phyloP scores from a whole-genome alignment of 2,113 vertebrate genomes.

The Panurus biarmicus region DNA sequence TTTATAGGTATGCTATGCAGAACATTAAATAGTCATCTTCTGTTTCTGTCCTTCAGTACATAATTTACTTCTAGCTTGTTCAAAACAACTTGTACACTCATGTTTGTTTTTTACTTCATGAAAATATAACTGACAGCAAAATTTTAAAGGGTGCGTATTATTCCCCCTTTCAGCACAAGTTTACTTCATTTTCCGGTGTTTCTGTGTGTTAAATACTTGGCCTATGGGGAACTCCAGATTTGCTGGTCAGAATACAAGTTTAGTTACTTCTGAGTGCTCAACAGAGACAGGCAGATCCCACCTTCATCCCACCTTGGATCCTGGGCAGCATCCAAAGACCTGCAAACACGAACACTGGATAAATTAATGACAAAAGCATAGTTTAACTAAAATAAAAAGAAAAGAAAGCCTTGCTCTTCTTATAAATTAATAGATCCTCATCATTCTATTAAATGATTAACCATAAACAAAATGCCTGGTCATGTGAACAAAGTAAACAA shows the following conservation, averaged over 20 bases:
- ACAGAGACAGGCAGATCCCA: background rate
- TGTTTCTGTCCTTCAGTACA: background rate
- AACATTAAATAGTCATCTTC: background rate
- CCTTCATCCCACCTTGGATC: background rate
- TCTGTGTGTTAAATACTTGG: background rate
- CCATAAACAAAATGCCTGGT: background rate
- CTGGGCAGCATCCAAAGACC: background rate
- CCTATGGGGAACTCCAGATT: background rate
- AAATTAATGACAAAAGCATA: background rate
- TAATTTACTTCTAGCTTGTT: background rate
- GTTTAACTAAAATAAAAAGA: background rate
- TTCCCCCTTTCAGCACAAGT: background rate
- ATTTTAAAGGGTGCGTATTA: background rate
- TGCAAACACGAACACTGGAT: background rate
- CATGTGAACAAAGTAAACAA: background rate
- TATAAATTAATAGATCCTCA: background rate
- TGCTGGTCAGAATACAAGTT: background rate
- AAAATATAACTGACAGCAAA: background rate
- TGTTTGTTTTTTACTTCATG: background rate
- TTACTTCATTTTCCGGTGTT: background rate
- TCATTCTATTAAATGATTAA: background rate
- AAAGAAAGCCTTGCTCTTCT: background rate
- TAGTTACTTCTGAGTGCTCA: background rate
- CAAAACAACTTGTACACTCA: background rate
- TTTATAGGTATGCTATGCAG: background rate